Evolutionary conservation across 2,888 invertebrate species (phyloP).

Genomic region (Griposia aprilina): DNA sequence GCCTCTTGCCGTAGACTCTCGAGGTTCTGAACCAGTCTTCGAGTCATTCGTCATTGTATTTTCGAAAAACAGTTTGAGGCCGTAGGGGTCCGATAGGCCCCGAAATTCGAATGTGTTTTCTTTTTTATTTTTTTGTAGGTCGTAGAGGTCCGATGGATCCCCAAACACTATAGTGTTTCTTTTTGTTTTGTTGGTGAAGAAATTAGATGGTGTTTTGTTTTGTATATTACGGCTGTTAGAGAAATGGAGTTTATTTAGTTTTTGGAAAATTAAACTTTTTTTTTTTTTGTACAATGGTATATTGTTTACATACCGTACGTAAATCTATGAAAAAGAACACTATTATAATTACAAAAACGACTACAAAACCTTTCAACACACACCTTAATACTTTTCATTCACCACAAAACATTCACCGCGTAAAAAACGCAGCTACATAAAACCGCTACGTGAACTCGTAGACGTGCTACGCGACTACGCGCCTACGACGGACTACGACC

Average conservation of each 20-base stretch:
- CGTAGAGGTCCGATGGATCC: not conserved
- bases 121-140: not conserved
- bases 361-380: constrained; percentile 14
- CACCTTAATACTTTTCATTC: constrained; percentile 51
- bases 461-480: constrained; percentile 70
- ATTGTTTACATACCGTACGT: not conserved
- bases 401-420: constrained; percentile 29
- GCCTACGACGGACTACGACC: constrained; percentile 72
- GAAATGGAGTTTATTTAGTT: not conserved
- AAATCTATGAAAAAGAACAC: not conserved
- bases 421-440: constrained; percentile 13
- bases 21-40: constrained; percentile 70
- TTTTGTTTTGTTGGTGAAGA: not conserved
- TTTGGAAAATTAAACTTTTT: not conserved
- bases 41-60: constrained; percentile 82
- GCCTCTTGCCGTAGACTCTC: constrained; percentile 69
- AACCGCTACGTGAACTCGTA: constrained; percentile 64
- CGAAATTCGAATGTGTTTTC: constrained; percentile 1
- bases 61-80: constrained; percentile 40
- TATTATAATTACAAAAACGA: constrained; percentile 2
- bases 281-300: not conserved
- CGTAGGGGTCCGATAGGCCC: not conserved
- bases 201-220: constrained; percentile 10
- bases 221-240: too few species aligned
- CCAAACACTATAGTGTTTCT: not conserved